These are phyloP conservation scores for Meteorus colon DNA, from an alignment of 2,888 invertebrate genomes.

Conservation along the genomic window DNA sequence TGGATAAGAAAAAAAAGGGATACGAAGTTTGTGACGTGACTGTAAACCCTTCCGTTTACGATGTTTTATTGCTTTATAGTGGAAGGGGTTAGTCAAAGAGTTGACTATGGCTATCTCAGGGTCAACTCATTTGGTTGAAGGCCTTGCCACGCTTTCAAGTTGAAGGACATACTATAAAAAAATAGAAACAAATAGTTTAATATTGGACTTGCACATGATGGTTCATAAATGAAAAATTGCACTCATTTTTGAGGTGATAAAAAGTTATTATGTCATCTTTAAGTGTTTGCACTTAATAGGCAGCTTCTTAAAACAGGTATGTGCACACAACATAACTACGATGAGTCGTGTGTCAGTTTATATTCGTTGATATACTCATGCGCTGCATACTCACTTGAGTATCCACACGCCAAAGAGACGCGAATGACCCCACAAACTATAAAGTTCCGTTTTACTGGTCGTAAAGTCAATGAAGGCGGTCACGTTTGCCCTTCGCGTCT, in stretches of 20 bases:
- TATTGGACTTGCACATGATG: too few relatives aligned
- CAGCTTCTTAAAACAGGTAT: slow-evolving; percentile 40
- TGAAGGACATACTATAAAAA: not conserved
- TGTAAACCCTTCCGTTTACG: slow-evolving; percentile 58
- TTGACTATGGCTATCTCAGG: not conserved
- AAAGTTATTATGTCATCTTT: slow-evolving; percentile 5
- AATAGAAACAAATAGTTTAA: not conserved
- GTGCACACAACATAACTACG: slow-evolving; percentile 24
- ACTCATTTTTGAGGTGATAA: not conserved
- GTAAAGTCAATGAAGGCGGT: slow-evolving; percentile 70
- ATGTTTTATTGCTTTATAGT: slow-evolving; percentile 65
- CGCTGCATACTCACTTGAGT: slow-evolving; percentile 32
- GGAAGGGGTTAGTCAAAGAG: slow-evolving; percentile 47
- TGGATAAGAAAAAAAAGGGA: not conserved
- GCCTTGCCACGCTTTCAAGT: slow-evolving; percentile 16
- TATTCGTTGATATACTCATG: slow-evolving; percentile 24
- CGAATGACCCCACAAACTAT: slow-evolving; percentile 63
- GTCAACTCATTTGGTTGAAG: slow-evolving; percentile 3
- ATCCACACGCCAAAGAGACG: slow-evolving; percentile 56
- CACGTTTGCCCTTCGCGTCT: slow-evolving; percentile 68
- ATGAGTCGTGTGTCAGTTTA: slow-evolving; percentile 47
- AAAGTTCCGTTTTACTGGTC: slow-evolving; percentile 69
- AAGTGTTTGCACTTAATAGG: slow-evolving; percentile 50
- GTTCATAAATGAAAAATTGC: not conserved
- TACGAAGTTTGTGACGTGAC: slow-evolving; percentile 16